These are phyloP conservation scores for Noctua janthina DNA, from an alignment of 2,888 invertebrate genomes.

Conservation along the genomic window DNA sequence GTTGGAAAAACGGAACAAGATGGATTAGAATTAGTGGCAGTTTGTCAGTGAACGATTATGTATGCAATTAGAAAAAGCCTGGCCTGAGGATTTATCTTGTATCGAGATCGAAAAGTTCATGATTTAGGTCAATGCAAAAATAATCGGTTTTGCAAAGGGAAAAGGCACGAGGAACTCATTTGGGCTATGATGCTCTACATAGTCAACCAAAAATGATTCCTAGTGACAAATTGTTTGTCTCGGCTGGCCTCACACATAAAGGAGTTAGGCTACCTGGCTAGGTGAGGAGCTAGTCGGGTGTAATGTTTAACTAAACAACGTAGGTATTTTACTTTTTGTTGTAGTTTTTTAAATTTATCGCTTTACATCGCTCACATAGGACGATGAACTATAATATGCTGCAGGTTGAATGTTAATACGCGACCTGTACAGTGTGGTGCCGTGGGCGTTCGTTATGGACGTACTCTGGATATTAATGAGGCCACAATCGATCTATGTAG, in stretches of 20 bases:
- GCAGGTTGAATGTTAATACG: constrained; percentile 45
- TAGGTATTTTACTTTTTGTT: neutral
- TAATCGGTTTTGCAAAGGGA: neutral
- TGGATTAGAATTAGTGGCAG: neutral
- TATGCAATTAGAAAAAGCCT: neutral
- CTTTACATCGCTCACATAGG: neutral
- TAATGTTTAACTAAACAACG: neutral
- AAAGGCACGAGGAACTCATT: neutral
- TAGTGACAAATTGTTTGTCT: neutral
- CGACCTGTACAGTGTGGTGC: neutral
- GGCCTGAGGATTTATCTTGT: no score
- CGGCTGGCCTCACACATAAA: neutral
- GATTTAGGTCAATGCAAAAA: neutral
- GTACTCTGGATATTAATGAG: constrained; percentile 30
- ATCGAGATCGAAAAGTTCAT: neutral
- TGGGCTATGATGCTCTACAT: neutral
- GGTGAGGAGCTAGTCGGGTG: neutral
- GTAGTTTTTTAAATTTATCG: neutral
- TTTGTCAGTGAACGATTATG: neutral
- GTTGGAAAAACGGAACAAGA: neutral
- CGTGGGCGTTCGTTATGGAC: constrained; percentile 29
- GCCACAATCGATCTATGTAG: constrained; percentile 9
- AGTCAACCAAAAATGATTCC: neutral
- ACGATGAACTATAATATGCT: neutral
- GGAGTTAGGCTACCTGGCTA: neutral